These are phyloP conservation scores for Micropoecilia bifurca DNA, from an alignment of 2,797 vertebrate genomes.

Conservation along the genomic window DNA sequence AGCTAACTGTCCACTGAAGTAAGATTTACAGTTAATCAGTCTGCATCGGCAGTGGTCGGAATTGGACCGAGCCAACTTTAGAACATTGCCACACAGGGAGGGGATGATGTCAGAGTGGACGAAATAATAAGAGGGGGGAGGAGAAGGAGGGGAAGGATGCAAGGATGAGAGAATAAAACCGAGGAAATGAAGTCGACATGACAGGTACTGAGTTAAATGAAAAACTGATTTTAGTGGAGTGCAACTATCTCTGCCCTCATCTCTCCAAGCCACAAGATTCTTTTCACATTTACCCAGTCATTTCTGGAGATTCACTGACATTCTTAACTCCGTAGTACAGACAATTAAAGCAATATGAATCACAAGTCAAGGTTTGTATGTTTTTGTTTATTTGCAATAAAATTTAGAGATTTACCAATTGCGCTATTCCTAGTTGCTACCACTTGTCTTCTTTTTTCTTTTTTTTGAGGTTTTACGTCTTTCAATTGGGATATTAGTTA, in stretches of 20 bases:
- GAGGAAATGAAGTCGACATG: constrained; percentile 1
- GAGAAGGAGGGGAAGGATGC: constrained; percentile 11
- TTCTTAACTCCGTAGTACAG: neutral
- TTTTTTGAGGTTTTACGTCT: neutral
- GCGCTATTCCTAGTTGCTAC: neutral
- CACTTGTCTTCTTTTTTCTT: neutral
- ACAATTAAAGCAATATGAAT: neutral
- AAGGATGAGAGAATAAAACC: constrained; percentile 39
- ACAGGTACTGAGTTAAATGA: neutral
- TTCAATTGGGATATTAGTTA: neutral
- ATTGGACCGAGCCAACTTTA: constrained; percentile 76
- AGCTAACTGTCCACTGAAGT: constrained; percentile 83
- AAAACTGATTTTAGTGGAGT: constrained; percentile 8
- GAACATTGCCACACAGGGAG: constrained; percentile 70
- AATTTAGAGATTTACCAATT: neutral
- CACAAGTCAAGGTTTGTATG: neutral
- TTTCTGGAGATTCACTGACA: constrained; percentile 65
- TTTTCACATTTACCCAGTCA: constrained; percentile 72
- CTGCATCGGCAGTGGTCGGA: constrained; percentile 81
- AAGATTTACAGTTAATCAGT: constrained; percentile 93
- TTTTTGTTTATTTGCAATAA: neutral
- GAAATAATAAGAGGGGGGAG: constrained; percentile 33
- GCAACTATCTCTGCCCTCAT: constrained; percentile 34
- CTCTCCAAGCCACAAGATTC: constrained; percentile 55
- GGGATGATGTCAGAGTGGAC: constrained; percentile 64